These are phyloP conservation scores for Vulpes lagopus DNA, from an alignment of 2,113 vertebrate species.

Conservation along the genomic window DNA sequence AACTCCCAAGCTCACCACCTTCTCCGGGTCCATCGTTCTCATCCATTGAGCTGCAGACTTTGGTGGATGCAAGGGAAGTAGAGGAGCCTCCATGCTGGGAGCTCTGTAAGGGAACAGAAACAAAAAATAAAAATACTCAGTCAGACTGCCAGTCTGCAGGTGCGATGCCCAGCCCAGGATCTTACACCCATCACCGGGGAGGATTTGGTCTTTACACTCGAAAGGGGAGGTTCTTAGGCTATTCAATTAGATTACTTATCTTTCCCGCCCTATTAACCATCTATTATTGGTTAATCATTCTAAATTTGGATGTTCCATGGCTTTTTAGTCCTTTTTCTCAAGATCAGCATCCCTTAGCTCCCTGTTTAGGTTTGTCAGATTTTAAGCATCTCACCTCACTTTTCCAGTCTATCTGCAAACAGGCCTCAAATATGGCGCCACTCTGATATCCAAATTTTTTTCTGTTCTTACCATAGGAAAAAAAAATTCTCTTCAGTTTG, in stretches of 20 bases:
- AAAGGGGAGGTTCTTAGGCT: neutral
- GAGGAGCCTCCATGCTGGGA: slow-evolving; percentile 98
- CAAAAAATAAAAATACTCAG: slow-evolving; percentile 70
- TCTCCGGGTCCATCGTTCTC: slow-evolving; percentile 95
- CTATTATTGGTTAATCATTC: neutral
- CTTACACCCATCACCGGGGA: neutral
- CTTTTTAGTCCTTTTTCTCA: neutral
- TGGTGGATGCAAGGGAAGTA: slow-evolving; percentile 97
- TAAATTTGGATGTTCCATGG: neutral
- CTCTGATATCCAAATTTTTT: neutral
- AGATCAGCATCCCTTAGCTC: neutral
- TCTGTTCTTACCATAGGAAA: neutral
- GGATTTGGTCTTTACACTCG: neutral
- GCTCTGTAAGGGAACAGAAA: slow-evolving; percentile 88
- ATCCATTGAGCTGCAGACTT: slow-evolving; percentile 99
- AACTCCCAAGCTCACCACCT: slow-evolving; percentile 87
- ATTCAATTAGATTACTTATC: neutral
- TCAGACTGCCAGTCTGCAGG: slow-evolving; percentile 33
- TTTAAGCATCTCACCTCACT: neutral
- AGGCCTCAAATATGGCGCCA: neutral
- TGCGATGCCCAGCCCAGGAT: neutral
- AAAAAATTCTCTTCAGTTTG: neutral
- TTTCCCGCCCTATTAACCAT: neutral
- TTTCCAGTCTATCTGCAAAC: neutral
- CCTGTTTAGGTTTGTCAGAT: neutral